phyloP scores from a whole-genome alignment of 1,140 invertebrate genomes.

The Phenacoccus solenopsis region DNA sequence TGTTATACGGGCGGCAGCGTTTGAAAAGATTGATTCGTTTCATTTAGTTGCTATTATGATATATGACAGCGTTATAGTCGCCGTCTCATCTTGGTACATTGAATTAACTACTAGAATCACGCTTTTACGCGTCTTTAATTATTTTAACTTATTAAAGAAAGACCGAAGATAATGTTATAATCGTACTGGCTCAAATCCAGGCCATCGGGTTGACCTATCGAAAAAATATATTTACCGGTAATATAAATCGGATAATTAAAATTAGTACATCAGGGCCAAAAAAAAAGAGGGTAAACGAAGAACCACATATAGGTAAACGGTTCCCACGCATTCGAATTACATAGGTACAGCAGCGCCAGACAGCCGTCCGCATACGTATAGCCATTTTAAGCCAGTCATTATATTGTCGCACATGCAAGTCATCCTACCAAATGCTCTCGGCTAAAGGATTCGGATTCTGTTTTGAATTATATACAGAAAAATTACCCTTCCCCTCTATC shows the following conservation, averaged over 20 bases:
- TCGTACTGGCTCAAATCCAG: too few relatives aligned
- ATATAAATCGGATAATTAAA: too few relatives aligned
- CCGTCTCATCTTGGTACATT: neutral
- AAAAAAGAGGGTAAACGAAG: neutral
- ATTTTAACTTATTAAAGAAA: neutral
- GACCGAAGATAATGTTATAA: slow-evolving; percentile 1
- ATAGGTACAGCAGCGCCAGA: neutral
- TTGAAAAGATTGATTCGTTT: slow-evolving; percentile 16
- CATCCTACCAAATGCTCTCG: neutral
- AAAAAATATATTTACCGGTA: neutral
- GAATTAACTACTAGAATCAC: slow-evolving; percentile 10
- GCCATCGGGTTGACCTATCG: too few relatives aligned
- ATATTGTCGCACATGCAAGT: neutral
- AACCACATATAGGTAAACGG: neutral
- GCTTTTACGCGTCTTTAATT: slow-evolving; percentile 1
- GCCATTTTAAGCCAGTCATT: neutral
- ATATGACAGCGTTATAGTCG: slow-evolving; percentile 4
- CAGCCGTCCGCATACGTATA: neutral
- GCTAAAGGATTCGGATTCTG: neutral
- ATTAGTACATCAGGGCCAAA: neutral
- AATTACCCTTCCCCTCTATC: too few relatives aligned
- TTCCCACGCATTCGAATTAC: neutral
- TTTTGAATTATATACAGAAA: neutral
- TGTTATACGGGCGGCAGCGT: neutral
- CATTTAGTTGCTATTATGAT: slow-evolving; percentile 13